Conservation (phyloP, 2,113 vertebrate species). For the Salvator merianae region DNA sequence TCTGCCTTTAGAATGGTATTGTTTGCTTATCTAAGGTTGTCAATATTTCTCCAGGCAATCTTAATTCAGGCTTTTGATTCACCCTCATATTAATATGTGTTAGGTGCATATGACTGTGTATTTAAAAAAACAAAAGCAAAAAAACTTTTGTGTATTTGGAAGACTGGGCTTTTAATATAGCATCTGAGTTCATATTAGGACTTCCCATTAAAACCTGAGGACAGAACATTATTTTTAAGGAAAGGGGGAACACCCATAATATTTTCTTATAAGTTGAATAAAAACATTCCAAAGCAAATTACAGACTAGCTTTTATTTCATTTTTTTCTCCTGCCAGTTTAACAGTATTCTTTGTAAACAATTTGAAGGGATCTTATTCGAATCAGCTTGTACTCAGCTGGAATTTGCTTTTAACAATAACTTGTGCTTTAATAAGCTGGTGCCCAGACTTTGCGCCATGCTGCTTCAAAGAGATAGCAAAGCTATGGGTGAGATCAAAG, state of each 20-base stretch:
- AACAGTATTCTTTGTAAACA: slow-evolving; percentile 72
- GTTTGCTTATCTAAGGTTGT: too few relatives aligned
- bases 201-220: neutral
- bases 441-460: slow-evolving; percentile 54
- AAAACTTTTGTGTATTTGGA: neutral
- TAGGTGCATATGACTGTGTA: too few relatives aligned
- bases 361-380: slow-evolving; percentile 56
- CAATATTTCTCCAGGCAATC: too few relatives aligned
- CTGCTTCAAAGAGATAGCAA: slow-evolving; percentile 70
- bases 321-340: slow-evolving; percentile 34
- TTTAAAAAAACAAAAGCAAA: neutral
- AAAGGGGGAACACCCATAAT: too few relatives aligned
- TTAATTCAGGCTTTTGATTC: too few relatives aligned
- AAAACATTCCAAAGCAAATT: slow-evolving; percentile 58
- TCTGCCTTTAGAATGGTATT: too few relatives aligned
- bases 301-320: slow-evolving; percentile 40
- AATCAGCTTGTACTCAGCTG: slow-evolving; percentile 65
- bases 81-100: neutral
- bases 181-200: neutral
- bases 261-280: too few relatives aligned
- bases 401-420: slow-evolving; percentile 73
- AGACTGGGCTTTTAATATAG: slow-evolving; percentile 26
- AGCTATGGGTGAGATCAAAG: slow-evolving; percentile 67
- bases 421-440: slow-evolving; percentile 70
- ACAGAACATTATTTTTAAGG: neutral